Evolutionary conservation across 2,797 vertebrate species (phyloP).

Genomic region (Meda fulgida): DNA sequence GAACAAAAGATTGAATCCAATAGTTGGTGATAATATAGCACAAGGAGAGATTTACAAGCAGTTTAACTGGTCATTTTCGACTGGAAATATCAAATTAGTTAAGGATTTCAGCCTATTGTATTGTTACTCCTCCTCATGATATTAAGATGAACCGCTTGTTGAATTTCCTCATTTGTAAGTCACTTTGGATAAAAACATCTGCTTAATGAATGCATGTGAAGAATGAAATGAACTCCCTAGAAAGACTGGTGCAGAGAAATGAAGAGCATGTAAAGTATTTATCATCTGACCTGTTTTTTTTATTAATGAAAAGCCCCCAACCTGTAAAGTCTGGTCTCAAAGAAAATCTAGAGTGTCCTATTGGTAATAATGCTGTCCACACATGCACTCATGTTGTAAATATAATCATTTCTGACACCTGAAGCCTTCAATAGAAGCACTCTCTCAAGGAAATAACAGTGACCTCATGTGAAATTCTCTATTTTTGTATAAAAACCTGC

Average conservation of each 20-base stretch:
- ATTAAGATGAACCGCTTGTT: background rate
- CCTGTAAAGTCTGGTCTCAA: too few species aligned
- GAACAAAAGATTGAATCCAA: background rate
- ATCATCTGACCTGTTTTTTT: background rate
- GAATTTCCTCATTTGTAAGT: background rate
- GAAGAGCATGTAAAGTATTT: too few species aligned
- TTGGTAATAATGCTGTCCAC: background rate
- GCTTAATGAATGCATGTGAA: background rate
- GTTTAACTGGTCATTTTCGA: too few species aligned
- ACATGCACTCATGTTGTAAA: background rate
- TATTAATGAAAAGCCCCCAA: background rate
- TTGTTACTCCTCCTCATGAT: background rate
- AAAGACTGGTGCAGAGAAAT: background rate
- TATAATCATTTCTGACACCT: background rate
- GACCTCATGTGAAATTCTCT: background rate
- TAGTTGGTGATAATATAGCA: background rate
- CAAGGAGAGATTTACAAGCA: background rate
- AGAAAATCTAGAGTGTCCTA: background rate
- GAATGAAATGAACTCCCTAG: background rate
- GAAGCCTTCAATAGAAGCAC: too few species aligned
- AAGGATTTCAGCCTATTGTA: background rate
- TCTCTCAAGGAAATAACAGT: too few species aligned
- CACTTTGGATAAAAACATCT: background rate
- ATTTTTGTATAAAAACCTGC: background rate
- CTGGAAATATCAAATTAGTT: background rate